Base-by-base conservation (phyloP, 1,140 invertebrate genomes). In the Hermetia illucens region DNA sequence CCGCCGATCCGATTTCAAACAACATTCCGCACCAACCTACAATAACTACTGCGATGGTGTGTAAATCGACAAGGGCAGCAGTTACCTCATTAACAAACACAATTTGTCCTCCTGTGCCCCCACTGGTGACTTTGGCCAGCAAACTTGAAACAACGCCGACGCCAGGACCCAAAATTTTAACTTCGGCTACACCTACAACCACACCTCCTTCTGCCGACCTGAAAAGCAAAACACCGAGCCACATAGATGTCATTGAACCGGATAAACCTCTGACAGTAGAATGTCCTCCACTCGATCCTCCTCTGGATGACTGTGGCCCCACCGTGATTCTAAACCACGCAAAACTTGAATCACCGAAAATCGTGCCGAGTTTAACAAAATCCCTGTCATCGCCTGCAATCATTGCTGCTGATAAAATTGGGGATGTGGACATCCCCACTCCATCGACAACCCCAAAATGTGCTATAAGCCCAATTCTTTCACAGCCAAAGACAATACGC, bases 401-500 rank as follows among this genome's bases (percentile, higher is more conserved):
- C 21, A 10, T 34, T 4, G 17, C 21, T 5, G 4, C 21, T 17
- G 33, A 34, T 19, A 30, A 34, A 12, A 36, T 36, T 8, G n/a
- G 25, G 25, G 10, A 36, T 13, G 25, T 22, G 24, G 30, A 16
- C 5, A 24, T 5, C n/a, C n/a, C n/a, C n/a, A n/a, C n/a, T n/a
- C n/a, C 10, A 18, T 9, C 33, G 22, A n/a, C 21, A 34, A 13
- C 55, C 31, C 52, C 53, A 25, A 60, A 61, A 43, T 49, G 52
- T 46, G 41, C 68, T 56, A 70, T 69, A 37, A 71, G 68, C 42
- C 79, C 80, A 6, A 83, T 83, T 37, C 49, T 83, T 15, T 81
- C 79, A 12, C 74, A 75, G 43, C 81, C 82, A 2, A 81, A 79
- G 47, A 83, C 77, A 18, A 76, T 86, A 35, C 67, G 82, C 43